phyloP scores from a whole-genome alignment of 2,888 invertebrate species.

The Lasioglossum morio region DNA sequence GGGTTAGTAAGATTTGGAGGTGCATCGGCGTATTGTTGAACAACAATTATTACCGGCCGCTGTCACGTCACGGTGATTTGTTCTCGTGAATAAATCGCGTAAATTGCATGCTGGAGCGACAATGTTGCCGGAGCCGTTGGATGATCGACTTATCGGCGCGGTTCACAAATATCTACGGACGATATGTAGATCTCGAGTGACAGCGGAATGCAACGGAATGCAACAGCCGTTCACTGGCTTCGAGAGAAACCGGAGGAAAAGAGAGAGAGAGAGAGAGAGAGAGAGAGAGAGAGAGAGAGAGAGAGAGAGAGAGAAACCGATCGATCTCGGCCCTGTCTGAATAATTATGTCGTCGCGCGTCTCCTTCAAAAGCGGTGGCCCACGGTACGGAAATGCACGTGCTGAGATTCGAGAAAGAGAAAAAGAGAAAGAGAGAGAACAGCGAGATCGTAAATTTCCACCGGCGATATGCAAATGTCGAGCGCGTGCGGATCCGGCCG shows the following conservation, averaged over 20 bases:
- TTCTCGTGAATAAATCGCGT: background rate
- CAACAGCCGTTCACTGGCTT: background rate
- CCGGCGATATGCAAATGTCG: slow-evolving; percentile 46
- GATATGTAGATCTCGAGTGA: slow-evolving; percentile 45
- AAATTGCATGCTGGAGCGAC: slow-evolving; percentile 1
- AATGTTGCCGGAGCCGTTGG: slow-evolving; percentile 8
- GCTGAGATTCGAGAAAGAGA: background rate
- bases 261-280: background rate
- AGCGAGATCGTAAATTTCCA: slow-evolving; percentile 14
- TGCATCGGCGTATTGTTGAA: background rate
- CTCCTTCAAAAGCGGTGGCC: background rate
- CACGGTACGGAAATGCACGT: background rate
- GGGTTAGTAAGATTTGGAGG: background rate
- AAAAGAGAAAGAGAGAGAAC: background rate
- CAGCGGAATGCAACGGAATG: background rate
- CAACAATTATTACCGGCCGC: background rate
- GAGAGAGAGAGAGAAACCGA: background rate
- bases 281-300: background rate
- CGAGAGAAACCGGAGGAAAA: background rate
- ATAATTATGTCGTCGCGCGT: slow-evolving; percentile 13
- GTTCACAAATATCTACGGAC: slow-evolving; percentile 49
- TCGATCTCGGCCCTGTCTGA: slow-evolving; percentile 4
- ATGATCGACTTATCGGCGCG: slow-evolving; percentile 41
- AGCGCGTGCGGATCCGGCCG: background rate
- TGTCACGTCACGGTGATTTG: background rate